Conservation (phyloP, 2,888 invertebrate genomes). For the Melikaiella ostensackeni region DNA sequence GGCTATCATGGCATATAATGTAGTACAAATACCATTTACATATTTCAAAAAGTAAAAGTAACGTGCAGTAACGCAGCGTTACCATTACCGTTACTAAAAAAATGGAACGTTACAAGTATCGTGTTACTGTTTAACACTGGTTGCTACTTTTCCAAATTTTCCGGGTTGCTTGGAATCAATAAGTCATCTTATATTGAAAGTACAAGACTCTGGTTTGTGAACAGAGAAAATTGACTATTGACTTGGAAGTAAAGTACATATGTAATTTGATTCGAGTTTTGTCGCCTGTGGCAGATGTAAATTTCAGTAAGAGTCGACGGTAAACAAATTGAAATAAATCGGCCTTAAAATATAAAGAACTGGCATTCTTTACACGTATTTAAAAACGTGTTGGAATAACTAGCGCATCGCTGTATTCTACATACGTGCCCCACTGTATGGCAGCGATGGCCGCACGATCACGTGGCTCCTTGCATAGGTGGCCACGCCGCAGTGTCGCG, state of each 20-base stretch:
- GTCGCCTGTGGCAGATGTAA: neutral
- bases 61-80: no score
- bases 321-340: neutral
- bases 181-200: neutral
- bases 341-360: constrained; percentile 30
- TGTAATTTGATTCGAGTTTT: constrained; percentile 3
- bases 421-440: constrained; percentile 46
- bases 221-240: neutral
- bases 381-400: constrained; percentile 11
- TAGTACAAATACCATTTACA: no score
- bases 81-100: no score
- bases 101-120: no score
- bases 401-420: constrained; percentile 15
- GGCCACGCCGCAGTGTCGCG: neutral
- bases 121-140: no score
- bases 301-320: neutral
- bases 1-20: no score
- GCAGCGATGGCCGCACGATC: constrained; percentile 52
- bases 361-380: neutral
- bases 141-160: no score
- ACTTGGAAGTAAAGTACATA: neutral
- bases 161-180: neutral
- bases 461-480: constrained; percentile 44
- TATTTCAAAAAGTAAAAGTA: no score
- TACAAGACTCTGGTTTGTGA: neutral